These are phyloP conservation scores for Enteromius afrohamiltoni DNA, from an alignment of 2,797 vertebrate species.

Conservation along the genomic window DNA sequence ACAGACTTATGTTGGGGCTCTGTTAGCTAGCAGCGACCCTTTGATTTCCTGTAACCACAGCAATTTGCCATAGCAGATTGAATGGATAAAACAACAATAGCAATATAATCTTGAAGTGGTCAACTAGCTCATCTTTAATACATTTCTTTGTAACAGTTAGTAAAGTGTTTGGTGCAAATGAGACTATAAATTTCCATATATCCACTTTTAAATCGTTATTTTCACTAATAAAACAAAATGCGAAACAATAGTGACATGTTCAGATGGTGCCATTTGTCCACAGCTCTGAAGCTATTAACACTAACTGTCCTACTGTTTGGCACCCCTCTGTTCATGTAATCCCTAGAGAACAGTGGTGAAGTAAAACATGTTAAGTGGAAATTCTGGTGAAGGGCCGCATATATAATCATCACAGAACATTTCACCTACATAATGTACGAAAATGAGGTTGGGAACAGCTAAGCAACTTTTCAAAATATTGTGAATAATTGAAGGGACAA, in stretches of 20 bases:
- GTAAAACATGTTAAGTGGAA: conserved; percentile 22
- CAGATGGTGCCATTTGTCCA: not conserved
- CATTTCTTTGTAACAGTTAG: not conserved
- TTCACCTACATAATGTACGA: conserved; percentile 37
- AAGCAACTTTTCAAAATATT: conserved; percentile 40
- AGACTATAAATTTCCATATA: not conserved
- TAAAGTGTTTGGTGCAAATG: not conserved
- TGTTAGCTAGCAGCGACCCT: conserved; percentile 28
- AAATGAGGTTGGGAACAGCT: conserved; percentile 26
- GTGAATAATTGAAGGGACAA: conserved; percentile 52
- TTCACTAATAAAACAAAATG: not conserved
- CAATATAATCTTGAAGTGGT: not conserved
- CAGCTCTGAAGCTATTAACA: not conserved
- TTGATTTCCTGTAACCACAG: conserved; percentile 35
- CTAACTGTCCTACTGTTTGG: conserved; percentile 10
- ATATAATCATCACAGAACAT: conserved; percentile 32
- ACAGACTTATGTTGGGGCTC: conserved; percentile 35
- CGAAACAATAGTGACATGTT: not conserved
- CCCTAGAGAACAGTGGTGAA: conserved; percentile 6
- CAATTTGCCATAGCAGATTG: conserved; percentile 19
- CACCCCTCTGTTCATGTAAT: conserved; percentile 19
- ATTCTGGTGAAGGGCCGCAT: not conserved
- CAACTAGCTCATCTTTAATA: not conserved
- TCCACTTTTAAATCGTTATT: not conserved
- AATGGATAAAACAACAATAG: not conserved